These are phyloP conservation scores for Agrochola litura DNA, from an alignment of 2,888 invertebrate genomes.

Conservation along the genomic window DNA sequence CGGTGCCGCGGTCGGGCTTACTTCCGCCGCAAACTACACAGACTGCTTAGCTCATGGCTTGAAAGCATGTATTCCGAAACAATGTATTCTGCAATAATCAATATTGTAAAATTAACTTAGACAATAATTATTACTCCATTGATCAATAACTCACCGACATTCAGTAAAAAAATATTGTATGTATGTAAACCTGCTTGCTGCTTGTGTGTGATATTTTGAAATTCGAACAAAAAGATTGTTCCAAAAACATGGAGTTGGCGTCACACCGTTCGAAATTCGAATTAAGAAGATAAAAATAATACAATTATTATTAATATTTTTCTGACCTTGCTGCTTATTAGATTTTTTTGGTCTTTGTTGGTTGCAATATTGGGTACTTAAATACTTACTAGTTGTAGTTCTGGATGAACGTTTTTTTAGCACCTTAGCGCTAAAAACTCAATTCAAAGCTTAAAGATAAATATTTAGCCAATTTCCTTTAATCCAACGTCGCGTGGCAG, in stretches of 20 bases:
- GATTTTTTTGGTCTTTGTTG: neutral
- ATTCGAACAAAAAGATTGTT: neutral
- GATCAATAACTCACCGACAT: neutral
- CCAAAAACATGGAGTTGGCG: neutral
- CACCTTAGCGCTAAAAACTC: slow-evolving; percentile 11
- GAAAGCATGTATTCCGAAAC: slow-evolving; percentile 18
- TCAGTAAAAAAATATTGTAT: neutral
- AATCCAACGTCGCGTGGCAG: slow-evolving; percentile 69
- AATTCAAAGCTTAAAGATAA: slow-evolving; percentile 55
- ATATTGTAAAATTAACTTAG: neutral
- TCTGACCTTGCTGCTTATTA: neutral
- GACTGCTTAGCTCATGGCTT: slow-evolving; percentile 46
- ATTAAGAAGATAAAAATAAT: neutral
- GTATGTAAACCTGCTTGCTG: neutral
- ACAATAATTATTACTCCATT: neutral
- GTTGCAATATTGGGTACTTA: neutral
- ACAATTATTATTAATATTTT: neutral
- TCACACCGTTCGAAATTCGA: neutral
- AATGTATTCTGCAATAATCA: slow-evolving; percentile 24
- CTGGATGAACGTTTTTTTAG: neutral
- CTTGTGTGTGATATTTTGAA: neutral
- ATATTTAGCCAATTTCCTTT: slow-evolving; percentile 78
- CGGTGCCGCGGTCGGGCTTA: slow-evolving; percentile 35
- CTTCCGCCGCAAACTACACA: slow-evolving; percentile 55
- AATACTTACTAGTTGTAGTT: neutral